Conservation (phyloP, 2,797 vertebrate genomes). For the Sebastes oblongus region DNA sequence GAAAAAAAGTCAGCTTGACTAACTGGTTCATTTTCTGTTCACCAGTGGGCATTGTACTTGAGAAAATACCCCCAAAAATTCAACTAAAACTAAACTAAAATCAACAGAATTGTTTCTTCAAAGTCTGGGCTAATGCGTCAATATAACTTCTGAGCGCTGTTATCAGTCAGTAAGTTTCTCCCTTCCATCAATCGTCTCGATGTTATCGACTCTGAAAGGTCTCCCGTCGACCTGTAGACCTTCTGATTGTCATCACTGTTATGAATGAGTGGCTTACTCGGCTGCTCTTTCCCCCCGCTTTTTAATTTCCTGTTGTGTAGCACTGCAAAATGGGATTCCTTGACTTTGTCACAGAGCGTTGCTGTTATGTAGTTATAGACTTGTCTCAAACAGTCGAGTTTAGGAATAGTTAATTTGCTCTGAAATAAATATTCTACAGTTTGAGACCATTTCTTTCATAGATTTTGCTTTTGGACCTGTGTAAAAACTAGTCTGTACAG, state of each 20-base stretch:
- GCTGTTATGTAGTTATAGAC: conserved; percentile 14
- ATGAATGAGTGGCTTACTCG: conserved; percentile 41
- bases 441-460: no score
- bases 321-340: conserved; percentile 36
- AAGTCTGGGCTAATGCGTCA: neutral
- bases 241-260: conserved; percentile 63
- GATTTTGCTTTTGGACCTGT: no score
- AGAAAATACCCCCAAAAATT: neutral
- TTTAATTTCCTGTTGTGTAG: conserved; percentile 82
- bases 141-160: conserved; percentile 12
- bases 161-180: conserved; percentile 34
- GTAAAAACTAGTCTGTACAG: no score
- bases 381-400: neutral
- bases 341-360: conserved; percentile 15
- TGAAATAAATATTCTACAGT: no score
- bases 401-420: no score
- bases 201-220: conserved; percentile 49
- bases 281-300: conserved; percentile 36
- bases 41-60: neutral
- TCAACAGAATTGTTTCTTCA: neutral
- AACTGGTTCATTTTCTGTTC: neutral
- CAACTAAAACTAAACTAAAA: neutral
- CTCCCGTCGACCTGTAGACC: conserved; percentile 37
- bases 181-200: conserved; percentile 52
- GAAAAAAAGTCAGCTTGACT: neutral